These are phyloP conservation scores for Elachura formosa DNA, from an alignment of 2,113 vertebrate species.

Conservation along the genomic window DNA sequence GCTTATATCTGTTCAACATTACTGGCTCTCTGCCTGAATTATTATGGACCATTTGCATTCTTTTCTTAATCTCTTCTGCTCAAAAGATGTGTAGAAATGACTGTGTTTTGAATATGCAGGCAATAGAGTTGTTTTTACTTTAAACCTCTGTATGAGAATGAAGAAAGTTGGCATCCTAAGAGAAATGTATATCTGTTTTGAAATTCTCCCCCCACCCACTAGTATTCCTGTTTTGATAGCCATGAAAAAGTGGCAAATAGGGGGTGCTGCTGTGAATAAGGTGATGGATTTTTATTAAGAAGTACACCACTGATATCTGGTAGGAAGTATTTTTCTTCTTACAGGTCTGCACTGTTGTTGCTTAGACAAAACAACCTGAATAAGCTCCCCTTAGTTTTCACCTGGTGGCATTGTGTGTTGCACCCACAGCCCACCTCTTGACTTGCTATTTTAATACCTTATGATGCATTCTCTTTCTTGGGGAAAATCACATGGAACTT, in stretches of 20 bases:
- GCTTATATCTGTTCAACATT: not conserved
- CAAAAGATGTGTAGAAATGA: not conserved
- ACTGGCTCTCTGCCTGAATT: not conserved
- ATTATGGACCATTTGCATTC: not conserved
- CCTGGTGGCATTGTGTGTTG: not conserved
- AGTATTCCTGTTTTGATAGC: not conserved
- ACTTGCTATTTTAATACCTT: not conserved
- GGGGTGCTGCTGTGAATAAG: not conserved
- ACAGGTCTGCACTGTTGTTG: not conserved
- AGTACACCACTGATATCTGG: not conserved
- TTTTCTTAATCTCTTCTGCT: not conserved
- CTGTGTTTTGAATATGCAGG: not conserved
- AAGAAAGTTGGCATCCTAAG: not conserved
- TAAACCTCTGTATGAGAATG: not conserved
- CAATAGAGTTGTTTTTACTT: not conserved
- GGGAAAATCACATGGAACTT: not conserved
- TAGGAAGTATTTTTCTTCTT: not conserved
- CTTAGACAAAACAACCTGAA: not conserved
- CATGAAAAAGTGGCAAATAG: not conserved
- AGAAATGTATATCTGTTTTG: not conserved
- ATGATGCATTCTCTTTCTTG: fast-evolving
- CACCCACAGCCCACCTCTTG: not conserved
- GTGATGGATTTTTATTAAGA: not conserved
- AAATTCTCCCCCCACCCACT: not conserved
- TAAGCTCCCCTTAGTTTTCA: not conserved